Base-by-base conservation (phyloP, 2,797 vertebrate species). In the Remorina albescens region DNA sequence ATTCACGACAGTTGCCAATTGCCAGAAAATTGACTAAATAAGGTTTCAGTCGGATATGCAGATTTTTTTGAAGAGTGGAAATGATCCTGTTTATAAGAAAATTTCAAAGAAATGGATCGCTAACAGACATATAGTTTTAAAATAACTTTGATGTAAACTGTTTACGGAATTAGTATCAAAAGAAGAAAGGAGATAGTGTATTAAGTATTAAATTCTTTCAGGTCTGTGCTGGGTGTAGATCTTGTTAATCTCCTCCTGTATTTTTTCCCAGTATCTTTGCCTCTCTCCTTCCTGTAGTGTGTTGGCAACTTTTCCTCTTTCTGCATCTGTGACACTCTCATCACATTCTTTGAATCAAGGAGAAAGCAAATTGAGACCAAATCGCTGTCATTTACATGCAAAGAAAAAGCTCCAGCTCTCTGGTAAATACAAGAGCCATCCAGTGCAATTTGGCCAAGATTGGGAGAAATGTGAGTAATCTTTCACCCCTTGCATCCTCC, bases 391-490 rank as follows among this genome's bases (percentile, higher is more conserved):
- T 87, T 86, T 86, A 82, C 72, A 88, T 89, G 81, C 81, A 86
- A 74, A 71, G 72, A 70, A 32, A 67, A 67, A 44, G 41, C 54
- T 6, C 11, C 67, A 25, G 74, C 75, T 65, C 60, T 75, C 80
- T 69, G 36, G 60, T 54, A 84, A 86, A 88, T 85, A 83, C 81
- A 80, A 83, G 69, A 84, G 74, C 82, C 80, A 83, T 87, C 86
- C 82, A 80, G 55, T 64, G 79, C 82, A 87, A 71, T 86, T 88
- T 88, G 79, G 67, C 70, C 39, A n/a, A 69, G 80, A 88, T 83
- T 78, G 77, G 68, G 73, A 76, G 76, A 84, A 84, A 79, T 82
- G 82, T 81, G 73, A 80, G 80, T 83, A 88, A 88, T 90, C 82
- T 78, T 54, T 76, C 59, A 6, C 79, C 79, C 75, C 56, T 8